Conservation (phyloP, 2,888 invertebrate genomes). For the Eustalomyia histrio region DNA sequence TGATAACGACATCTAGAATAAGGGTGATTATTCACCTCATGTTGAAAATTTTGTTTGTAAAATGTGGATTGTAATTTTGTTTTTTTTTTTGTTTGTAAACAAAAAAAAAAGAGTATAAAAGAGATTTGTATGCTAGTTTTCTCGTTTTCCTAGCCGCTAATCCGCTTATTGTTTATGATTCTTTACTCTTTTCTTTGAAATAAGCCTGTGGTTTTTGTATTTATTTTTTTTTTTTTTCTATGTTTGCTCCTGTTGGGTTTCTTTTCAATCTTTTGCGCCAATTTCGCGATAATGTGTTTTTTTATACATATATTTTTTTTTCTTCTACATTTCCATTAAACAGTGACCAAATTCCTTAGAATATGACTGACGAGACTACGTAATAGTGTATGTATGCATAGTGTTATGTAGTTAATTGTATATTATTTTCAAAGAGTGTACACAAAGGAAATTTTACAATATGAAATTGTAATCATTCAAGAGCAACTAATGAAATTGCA, state of each 20-base stretch:
- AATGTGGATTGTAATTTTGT: conserved; percentile 19
- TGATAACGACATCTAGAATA: too few relatives aligned
- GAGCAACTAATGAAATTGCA: too few relatives aligned
- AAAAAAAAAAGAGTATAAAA: conserved; percentile 9
- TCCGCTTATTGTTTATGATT: not conserved
- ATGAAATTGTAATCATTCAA: not conserved
- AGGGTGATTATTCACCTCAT: conserved; percentile 1
- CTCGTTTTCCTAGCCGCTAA: not conserved
- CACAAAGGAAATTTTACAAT: not conserved
- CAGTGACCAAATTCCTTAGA: conserved; percentile 60
- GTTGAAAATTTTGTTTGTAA: conserved; percentile 1
- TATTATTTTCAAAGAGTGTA: conserved; percentile 8
- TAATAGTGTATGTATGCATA: conserved; percentile 27
- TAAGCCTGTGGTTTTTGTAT: conserved; percentile 15
- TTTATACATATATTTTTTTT: conserved; percentile 12
- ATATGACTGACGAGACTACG: conserved; percentile 53
- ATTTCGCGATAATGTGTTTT: conserved; percentile 29
- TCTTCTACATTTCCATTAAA: conserved; percentile 35
- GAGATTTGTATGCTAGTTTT: not conserved
- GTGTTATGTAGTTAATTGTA: conserved; percentile 17
- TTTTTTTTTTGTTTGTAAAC: not conserved
- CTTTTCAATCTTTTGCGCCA: conserved; percentile 53
- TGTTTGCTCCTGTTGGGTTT: conserved; percentile 13
- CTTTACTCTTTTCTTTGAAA: not conserved
- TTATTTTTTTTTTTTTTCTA: not conserved